Evolutionary conservation across 53 echinoderm and acorn worm genomes (phyloP).

Genomic region (Actinopyga echinites): DNA sequence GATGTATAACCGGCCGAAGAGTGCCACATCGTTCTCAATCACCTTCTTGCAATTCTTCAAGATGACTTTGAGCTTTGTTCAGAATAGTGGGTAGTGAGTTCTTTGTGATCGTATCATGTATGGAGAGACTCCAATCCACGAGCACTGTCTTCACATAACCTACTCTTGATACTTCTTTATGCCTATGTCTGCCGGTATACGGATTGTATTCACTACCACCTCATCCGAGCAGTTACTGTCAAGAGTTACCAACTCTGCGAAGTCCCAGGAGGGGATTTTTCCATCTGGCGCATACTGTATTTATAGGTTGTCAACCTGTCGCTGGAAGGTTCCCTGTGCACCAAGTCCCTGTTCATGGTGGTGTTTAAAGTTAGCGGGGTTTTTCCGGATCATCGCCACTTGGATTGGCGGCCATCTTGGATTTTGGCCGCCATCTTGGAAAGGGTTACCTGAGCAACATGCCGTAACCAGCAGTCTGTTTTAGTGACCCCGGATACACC

Average conservation of each 20-base stretch:
- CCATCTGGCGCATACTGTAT: background rate
- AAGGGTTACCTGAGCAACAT: too few relatives aligned
- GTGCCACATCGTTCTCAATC: slow-evolving; percentile 43
- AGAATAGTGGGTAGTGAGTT: slow-evolving; percentile 45
- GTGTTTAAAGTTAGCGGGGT: background rate
- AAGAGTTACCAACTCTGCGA: too few relatives aligned
- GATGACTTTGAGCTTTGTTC: background rate
- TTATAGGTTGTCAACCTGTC: background rate
- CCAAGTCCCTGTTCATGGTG: background rate
- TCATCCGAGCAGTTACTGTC: slow-evolving; percentile 16
- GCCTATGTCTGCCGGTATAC: slow-evolving; percentile 25
- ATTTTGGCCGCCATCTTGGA: too few relatives aligned
- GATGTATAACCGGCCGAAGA: slow-evolving; percentile 43
- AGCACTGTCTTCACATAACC: slow-evolving; percentile 26
- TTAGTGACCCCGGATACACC: too few relatives aligned
- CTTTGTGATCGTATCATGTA: slow-evolving; percentile 36
- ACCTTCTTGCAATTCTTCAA: slow-evolving; percentile 8
- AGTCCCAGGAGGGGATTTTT: background rate
- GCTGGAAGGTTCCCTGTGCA: background rate
- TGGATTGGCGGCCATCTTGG: too few relatives aligned
- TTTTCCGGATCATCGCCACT: background rate
- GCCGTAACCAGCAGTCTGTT: too few relatives aligned
- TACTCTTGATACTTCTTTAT: slow-evolving; percentile 17
- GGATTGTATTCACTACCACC: slow-evolving; percentile 15
- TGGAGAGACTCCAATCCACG: slow-evolving; percentile 35